Conservation (phyloP, 2,888 invertebrate species). For the Eurytoma californica region DNA sequence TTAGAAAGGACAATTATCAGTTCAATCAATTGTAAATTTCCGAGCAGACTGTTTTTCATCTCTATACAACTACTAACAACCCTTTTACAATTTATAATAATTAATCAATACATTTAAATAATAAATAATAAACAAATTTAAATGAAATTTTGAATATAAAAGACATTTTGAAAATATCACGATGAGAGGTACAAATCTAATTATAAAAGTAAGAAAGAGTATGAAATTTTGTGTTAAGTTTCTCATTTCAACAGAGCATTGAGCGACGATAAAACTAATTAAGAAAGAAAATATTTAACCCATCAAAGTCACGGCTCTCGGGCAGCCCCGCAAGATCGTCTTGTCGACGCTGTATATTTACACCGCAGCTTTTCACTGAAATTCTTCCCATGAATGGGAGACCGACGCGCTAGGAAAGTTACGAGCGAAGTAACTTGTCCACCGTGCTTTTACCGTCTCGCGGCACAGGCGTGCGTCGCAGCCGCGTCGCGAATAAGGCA, state of each 20-base stretch:
- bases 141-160: not conserved
- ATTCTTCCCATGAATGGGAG: slow-evolving; percentile 24
- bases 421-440: slow-evolving; percentile 25
- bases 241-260: not conserved
- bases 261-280: not conserved
- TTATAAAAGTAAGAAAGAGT: too few relatives aligned
- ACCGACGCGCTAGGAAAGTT: slow-evolving; percentile 9
- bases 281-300: too few relatives aligned
- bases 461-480: not conserved
- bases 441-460: slow-evolving; percentile 23
- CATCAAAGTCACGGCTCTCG: too few relatives aligned
- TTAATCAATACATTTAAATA: not conserved
- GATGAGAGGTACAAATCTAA: too few relatives aligned
- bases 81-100: too few relatives aligned
- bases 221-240: not conserved
- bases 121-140: too few relatives aligned
- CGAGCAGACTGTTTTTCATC: too few relatives aligned
- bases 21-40: too few relatives aligned
- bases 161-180: not conserved
- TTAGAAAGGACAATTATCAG: too few relatives aligned
- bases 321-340: too few relatives aligned
- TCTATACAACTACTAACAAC: too few relatives aligned
- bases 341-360: too few relatives aligned
- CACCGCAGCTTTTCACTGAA: not conserved
- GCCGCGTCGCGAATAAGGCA: not conserved